Conservation (phyloP, 2,113 vertebrate species). For the Psittacula cyanocephala region DNA sequence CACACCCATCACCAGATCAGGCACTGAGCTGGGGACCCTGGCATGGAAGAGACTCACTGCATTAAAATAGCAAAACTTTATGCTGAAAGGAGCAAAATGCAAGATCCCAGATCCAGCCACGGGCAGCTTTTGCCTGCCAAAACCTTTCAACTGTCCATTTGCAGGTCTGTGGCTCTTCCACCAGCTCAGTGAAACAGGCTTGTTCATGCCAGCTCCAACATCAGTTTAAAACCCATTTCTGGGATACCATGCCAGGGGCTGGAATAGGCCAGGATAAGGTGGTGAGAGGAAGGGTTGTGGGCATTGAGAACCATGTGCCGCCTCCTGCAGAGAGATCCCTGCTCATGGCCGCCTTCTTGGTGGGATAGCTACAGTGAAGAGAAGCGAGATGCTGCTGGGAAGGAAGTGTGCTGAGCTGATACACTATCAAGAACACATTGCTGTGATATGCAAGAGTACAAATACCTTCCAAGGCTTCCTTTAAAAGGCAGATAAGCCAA, state of each 20-base stretch:
- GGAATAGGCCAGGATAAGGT: neutral
- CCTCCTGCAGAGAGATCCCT: neutral
- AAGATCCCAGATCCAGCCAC: neutral
- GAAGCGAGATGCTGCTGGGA: neutral
- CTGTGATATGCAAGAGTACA: accelerated
- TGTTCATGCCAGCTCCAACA: neutral
- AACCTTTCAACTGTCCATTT: neutral
- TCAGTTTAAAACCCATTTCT: neutral
- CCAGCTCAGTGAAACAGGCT: neutral
- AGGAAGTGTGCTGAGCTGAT: neutral
- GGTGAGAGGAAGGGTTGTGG: accelerated
- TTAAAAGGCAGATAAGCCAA: neutral
- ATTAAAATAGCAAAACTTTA: neutral
- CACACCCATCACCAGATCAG: neutral
- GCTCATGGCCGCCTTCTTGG: neutral
- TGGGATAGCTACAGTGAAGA: neutral
- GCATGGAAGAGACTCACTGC: neutral
- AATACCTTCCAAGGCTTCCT: neutral
- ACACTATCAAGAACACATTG: neutral
- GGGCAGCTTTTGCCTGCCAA: accelerated
- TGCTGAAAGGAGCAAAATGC: neutral
- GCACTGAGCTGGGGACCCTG: neutral
- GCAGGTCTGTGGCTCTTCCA: neutral
- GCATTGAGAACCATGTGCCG: accelerated
- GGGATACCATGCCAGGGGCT: neutral